phyloP scores from a whole-genome alignment of 2,888 invertebrate genomes.

The Ochropleura plecta region DNA sequence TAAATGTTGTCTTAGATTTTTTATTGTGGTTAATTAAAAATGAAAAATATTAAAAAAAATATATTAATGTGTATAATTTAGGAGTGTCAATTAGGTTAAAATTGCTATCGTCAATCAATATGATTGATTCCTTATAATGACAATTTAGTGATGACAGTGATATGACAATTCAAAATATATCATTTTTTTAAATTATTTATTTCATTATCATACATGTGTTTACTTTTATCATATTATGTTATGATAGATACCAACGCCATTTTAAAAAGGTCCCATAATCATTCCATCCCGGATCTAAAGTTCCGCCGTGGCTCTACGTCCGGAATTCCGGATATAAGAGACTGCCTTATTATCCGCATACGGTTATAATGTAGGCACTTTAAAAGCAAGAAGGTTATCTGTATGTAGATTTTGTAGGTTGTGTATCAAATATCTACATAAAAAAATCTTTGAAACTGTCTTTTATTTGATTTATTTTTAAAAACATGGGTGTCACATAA shows the following conservation, averaged over 20 bases:
- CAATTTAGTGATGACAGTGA: neutral
- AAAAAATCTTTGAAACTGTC: constrained; percentile 13
- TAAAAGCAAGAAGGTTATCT: constrained; percentile 5
- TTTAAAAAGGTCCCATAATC: constrained; percentile 2
- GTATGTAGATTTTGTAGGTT: constrained; percentile 17
- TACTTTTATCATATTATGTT: neutral
- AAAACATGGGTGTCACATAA: neutral
- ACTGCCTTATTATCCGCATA: constrained; percentile 20
- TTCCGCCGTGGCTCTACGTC: neutral
- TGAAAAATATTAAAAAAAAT: neutral
- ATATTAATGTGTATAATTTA: constrained; percentile 18
- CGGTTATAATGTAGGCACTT: constrained; percentile 5
- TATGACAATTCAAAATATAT: neutral
- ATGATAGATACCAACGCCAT: neutral
- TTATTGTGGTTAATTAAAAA: constrained; percentile 23
- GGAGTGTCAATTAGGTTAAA: constrained; percentile 23
- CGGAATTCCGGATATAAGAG: neutral
- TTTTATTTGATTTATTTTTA: neutral
- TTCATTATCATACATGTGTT: neutral
- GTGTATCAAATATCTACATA: constrained; percentile 16
- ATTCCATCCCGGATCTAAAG: neutral
- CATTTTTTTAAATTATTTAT: neutral
- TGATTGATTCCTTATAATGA: neutral
- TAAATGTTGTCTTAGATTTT: constrained; percentile 28
- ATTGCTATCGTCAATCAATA: neutral